These are phyloP conservation scores for Diplolepis rosae DNA, from an alignment of 2,888 invertebrate species.

Conservation along the genomic window DNA sequence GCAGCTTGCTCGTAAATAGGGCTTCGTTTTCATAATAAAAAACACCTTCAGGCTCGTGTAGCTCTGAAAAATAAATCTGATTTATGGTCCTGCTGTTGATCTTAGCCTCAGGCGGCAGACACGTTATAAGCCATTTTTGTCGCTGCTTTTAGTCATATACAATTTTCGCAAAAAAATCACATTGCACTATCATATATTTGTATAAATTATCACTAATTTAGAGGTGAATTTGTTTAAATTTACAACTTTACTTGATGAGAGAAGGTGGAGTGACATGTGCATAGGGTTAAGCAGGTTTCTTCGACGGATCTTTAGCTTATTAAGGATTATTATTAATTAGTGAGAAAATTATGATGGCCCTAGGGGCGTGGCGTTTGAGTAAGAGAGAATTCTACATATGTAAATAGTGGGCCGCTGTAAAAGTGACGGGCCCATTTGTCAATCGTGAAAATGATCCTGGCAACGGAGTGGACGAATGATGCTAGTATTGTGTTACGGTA, in stretches of 20 bases:
- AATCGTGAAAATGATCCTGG: constrained; percentile 6
- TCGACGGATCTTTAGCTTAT: constrained; percentile 52
- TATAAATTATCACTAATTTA: background rate
- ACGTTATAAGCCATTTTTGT: constrained; percentile 14
- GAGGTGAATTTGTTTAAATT: background rate
- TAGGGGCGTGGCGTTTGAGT: constrained; percentile 12
- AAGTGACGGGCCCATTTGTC: constrained; percentile 21
- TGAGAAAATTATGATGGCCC: constrained; percentile 35
- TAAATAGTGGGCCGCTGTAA: constrained; percentile 19
- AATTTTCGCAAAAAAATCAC: background rate
- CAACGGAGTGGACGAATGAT: background rate
- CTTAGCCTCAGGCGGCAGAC: constrained; percentile 1
- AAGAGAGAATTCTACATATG: constrained; percentile 4
- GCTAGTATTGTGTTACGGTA: background rate
- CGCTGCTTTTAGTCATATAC: background rate
- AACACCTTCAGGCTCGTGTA: constrained; percentile 20
- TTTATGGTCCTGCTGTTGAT: background rate
- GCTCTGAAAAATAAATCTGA: constrained; percentile 19
- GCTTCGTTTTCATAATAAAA: constrained; percentile 13
- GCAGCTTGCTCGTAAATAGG: constrained; percentile 29
- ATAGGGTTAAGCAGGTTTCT: constrained; percentile 32
- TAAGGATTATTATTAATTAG: constrained; percentile 55
- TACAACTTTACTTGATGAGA: background rate
- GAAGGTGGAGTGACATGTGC: background rate
- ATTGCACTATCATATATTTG: background rate